Conservation (phyloP, 2,113 vertebrate genomes). For the Pseudorasbora parva region DNA sequence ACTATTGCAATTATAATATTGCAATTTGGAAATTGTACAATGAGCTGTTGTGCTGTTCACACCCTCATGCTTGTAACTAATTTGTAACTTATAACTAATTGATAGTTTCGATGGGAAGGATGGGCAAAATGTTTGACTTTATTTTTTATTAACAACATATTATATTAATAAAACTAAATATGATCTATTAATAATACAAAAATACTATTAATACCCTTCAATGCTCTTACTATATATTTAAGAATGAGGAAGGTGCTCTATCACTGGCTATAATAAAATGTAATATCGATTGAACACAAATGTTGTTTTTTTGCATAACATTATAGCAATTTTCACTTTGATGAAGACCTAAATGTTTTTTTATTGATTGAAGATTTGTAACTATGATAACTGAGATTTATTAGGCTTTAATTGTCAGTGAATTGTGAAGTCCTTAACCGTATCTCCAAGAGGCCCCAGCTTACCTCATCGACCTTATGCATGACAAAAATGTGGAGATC, state of each 20-base stretch:
- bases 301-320: background rate
- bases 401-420: background rate
- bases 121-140: background rate
- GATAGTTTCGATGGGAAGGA: background rate
- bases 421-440: slow-evolving; percentile 72
- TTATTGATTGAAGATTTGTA: background rate
- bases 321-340: background rate
- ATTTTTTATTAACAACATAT: background rate
- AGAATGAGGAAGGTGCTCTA: background rate
- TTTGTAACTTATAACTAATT: too few relatives aligned
- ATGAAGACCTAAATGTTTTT: background rate
- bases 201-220: background rate
- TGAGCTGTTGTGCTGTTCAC: background rate
- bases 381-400: background rate
- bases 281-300: background rate
- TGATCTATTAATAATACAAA: background rate
- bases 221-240: background rate
- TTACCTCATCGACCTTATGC: slow-evolving; percentile 97
- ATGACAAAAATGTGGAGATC: slow-evolving; percentile 95
- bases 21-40: background rate
- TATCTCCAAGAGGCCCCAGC: slow-evolving; percentile 87
- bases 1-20: background rate
- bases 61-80: background rate
- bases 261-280: background rate
- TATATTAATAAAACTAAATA: background rate